Percentiles rank a stretch among this genome's conserved stretches.
Evolutionary conservation across 2,888 invertebrate genomes (phyloP).

Genomic region (Gryllus longicercus): DNA sequence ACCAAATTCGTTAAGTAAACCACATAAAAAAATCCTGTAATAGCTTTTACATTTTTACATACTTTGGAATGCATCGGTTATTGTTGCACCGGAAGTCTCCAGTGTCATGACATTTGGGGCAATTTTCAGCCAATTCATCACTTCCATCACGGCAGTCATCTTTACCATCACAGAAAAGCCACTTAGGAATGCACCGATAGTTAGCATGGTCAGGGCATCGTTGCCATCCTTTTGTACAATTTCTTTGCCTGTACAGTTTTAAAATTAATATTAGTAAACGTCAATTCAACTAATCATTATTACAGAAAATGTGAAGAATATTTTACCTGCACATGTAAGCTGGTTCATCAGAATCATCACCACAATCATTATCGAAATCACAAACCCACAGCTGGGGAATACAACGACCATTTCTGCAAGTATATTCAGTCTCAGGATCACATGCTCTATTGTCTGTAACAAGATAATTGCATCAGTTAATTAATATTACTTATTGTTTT

Average conservation of each 20-base stretch:
- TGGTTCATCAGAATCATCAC: slow-evolving; percentile 92
- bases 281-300: background rate
- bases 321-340: slow-evolving; percentile 73
- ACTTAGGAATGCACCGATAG: slow-evolving; percentile 94
- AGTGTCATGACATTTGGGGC: slow-evolving; percentile 80
- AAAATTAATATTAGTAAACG: background rate
- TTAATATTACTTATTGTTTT: too few relatives aligned
- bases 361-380: slow-evolving; percentile 92
- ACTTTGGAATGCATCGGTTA: slow-evolving; percentile 78
- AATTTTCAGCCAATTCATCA: slow-evolving; percentile 87
- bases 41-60: slow-evolving; percentile 34
- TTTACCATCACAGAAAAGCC: slow-evolving; percentile 97
- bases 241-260: slow-evolving; percentile 63
- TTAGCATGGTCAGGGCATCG: slow-evolving; percentile 89
- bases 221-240: slow-evolving; percentile 94
- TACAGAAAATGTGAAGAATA: background rate
- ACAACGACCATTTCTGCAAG: slow-evolving; percentile 88
- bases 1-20: too few relatives aligned
- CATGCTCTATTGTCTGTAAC: slow-evolving; percentile 68
- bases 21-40: background rate
- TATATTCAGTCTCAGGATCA: slow-evolving; percentile 78
- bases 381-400: slow-evolving; percentile 94
- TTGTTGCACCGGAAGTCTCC: slow-evolving; percentile 93
- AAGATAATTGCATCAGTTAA: background rate
- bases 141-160: slow-evolving; percentile 94